Conservation (phyloP, 2,888 invertebrate genomes). For the Formica aserva region DNA sequence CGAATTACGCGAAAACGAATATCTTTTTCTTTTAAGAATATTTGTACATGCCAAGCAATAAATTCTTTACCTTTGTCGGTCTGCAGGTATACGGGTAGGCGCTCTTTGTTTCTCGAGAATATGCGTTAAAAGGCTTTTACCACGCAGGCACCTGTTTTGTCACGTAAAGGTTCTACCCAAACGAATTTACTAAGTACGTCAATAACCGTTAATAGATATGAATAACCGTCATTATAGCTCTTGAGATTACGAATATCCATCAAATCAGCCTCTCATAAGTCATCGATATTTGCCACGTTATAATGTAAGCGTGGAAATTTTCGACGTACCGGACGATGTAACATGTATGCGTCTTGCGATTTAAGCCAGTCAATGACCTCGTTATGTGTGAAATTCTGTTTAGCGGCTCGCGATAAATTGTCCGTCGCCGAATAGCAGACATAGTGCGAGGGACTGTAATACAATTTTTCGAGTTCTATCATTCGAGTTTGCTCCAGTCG, state of each 20-base stretch:
- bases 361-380: no score
- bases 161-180: background rate
- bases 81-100: no score
- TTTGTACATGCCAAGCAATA: no score
- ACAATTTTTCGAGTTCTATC: background rate
- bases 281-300: slow-evolving; percentile 2
- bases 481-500: background rate
- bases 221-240: background rate
- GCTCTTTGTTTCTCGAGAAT: no score
- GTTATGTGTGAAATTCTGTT: no score
- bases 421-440: background rate
- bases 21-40: no score
- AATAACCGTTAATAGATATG: background rate
- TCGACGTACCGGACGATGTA: no score
- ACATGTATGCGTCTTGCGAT: no score
- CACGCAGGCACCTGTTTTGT: background rate
- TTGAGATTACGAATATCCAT: background rate
- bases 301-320: no score
- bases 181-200: background rate
- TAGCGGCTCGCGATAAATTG: no score
- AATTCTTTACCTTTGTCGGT: no score
- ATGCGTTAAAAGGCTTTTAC: background rate
- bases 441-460: background rate
- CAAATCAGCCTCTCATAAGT: slow-evolving; percentile 2
- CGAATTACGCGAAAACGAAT: no score